Conservation (phyloP, 2,888 invertebrate species). For the Zaprionus obscuricornis region DNA sequence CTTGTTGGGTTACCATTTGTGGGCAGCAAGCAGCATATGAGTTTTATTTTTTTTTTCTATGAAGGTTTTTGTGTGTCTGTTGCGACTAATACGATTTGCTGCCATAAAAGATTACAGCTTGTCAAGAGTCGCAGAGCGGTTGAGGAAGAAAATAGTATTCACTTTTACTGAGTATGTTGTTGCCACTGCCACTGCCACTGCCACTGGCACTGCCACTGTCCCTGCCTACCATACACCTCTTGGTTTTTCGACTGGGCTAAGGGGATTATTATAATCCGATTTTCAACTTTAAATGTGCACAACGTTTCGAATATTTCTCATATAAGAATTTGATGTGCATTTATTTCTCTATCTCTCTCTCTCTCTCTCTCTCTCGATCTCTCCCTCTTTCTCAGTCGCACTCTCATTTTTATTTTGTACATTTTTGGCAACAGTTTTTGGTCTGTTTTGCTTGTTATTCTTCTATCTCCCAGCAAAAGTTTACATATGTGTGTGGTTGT, state of each 20-base stretch:
- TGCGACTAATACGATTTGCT: slow-evolving; percentile 52
- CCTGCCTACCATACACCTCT: slow-evolving; percentile 4
- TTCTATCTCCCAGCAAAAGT: slow-evolving; percentile 40
- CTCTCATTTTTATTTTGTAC: neutral
- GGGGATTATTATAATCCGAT: slow-evolving; percentile 76
- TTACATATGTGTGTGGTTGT: slow-evolving; percentile 21
- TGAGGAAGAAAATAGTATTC: neutral
- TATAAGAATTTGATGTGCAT: slow-evolving; percentile 39
- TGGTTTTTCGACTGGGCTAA: slow-evolving; percentile 31
- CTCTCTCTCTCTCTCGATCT: neutral
- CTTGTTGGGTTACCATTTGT: slow-evolving; percentile 27
- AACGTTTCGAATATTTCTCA: slow-evolving; percentile 29
- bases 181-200: no score
- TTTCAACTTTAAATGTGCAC: slow-evolving; percentile 66
- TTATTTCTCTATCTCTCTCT: slow-evolving; percentile 14
- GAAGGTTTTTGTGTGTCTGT: neutral
- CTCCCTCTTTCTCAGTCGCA: no score
- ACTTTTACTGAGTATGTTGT: no score
- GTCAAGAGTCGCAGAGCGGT: slow-evolving; percentile 32
- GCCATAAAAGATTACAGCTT: slow-evolving; percentile 63
- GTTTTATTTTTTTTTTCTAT: slow-evolving; percentile 2
- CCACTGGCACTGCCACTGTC: neutral
- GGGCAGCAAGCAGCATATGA: slow-evolving; percentile 20
- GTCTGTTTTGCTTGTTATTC: slow-evolving; percentile 21
- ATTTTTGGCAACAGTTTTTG: slow-evolving; percentile 38